Conservation (phyloP, 2,113 vertebrate genomes). For the Australoheros scitulus region DNA sequence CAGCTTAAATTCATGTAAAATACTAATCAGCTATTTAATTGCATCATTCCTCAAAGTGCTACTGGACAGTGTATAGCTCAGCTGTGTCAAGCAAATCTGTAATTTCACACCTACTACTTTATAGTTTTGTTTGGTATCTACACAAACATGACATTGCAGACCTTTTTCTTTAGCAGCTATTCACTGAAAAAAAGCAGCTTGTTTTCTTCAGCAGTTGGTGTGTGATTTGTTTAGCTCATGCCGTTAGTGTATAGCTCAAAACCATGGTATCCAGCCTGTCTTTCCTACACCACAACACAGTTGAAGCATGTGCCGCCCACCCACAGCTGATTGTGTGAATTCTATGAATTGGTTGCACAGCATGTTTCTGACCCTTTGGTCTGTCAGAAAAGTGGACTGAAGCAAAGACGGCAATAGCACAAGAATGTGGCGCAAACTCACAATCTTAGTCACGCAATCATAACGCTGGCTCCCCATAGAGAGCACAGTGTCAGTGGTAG, state of each 20-base stretch:
- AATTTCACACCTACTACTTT: not conserved
- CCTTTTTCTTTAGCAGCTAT: not conserved
- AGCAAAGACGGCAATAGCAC: conserved; percentile 17
- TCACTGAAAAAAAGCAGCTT: not conserved
- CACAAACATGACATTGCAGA: not conserved
- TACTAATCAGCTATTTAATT: not conserved
- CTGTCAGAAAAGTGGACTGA: conserved; percentile 41
- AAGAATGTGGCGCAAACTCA: conserved; percentile 5
- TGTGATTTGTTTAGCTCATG: not conserved
- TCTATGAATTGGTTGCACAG: conserved; percentile 39
- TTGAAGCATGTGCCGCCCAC: conserved; percentile 30
- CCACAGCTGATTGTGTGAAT: conserved; percentile 28
- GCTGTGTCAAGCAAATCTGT: conserved; percentile 2
- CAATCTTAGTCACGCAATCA: conserved; percentile 22
- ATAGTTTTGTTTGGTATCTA: not conserved
- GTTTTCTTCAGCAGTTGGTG: not conserved
- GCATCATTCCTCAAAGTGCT: not conserved
- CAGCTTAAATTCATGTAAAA: not conserved
- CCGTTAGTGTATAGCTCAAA: not conserved
- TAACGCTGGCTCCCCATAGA: conserved; percentile 45
- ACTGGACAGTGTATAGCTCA: not conserved
- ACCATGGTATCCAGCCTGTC: not conserved
- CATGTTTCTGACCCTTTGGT: conserved; percentile 53
- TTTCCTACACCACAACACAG: not conserved
- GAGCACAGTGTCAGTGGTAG: conserved; percentile 55